phyloP scores from a whole-genome alignment of 2,888 invertebrate genomes.

The Monopis laevigella region DNA sequence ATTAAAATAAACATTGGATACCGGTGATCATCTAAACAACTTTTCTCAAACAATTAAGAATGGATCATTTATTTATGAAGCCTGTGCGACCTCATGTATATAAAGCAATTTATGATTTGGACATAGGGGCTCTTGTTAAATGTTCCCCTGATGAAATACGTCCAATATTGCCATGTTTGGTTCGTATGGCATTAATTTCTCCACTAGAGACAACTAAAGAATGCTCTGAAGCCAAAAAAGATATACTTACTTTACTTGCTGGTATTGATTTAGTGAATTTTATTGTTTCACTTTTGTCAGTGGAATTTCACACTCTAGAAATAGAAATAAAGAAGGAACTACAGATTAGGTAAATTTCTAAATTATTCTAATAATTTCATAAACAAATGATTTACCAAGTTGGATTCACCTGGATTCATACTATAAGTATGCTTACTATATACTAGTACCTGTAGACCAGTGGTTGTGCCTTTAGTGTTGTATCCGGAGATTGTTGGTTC shows the following conservation, averaged over 20 bases:
- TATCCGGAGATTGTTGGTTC: too few species aligned
- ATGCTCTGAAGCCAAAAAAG: conserved; percentile 85
- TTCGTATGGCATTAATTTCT: conserved; percentile 89
- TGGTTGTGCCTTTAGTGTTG: too few species aligned
- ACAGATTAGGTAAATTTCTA: conserved; percentile 82
- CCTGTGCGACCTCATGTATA: conserved; percentile 76
- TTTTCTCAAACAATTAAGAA: conserved; percentile 19
- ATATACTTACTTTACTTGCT: conserved; percentile 87
- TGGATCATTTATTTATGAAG: conserved; percentile 52
- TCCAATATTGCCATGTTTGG: conserved; percentile 90
- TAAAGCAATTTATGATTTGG: conserved; percentile 83
- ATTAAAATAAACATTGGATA: too few species aligned
- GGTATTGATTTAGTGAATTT: conserved; percentile 95
- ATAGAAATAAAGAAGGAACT: conserved; percentile 93
- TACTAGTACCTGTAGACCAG: too few species aligned
- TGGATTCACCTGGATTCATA: too few species aligned
- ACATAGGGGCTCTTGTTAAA: conserved; percentile 77
- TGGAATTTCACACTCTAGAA: conserved; percentile 93
- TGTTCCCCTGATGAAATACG: conserved; percentile 83
- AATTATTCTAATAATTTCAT: too few species aligned
- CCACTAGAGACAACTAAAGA: conserved; percentile 87
- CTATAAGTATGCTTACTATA: too few species aligned
- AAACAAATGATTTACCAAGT: too few species aligned
- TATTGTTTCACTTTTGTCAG: conserved; percentile 90
- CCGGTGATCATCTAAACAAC: too few species aligned